A percentile compares a stretch with the other conserved stretches of the same genome.
phyloP scores from a whole-genome alignment of 2,797 vertebrate genomes.

The Strix occidentalis region DNA sequence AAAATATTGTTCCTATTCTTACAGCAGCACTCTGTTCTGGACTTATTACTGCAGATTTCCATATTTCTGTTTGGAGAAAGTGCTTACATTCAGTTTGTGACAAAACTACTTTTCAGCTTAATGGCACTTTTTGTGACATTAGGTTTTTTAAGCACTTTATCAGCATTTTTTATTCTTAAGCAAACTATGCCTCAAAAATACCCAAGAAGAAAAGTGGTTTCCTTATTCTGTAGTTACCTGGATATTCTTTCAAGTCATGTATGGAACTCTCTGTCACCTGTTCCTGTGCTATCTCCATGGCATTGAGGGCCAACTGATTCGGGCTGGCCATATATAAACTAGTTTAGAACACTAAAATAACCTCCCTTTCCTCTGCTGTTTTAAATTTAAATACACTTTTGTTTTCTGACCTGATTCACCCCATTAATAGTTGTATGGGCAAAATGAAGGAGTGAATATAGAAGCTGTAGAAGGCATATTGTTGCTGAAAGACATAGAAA shows the following conservation, averaged over 20 bases:
- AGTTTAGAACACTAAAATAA: not conserved
- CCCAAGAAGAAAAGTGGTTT: not conserved
- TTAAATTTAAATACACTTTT: not conserved
- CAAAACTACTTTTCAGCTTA: conserved; percentile 30
- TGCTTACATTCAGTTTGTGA: conserved; percentile 19
- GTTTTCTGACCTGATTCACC: not conserved
- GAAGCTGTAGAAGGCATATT: not conserved
- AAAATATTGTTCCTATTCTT: not conserved
- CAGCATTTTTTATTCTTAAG: not conserved
- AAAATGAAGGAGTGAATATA: not conserved
- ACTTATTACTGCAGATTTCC: not conserved
- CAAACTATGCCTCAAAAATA: not conserved
- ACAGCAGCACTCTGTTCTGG: not conserved
- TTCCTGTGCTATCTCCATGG: not conserved
- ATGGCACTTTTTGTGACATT: not conserved
- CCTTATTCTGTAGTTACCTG: not conserved
- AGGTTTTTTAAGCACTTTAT: not conserved
- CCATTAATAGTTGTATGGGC: not conserved
- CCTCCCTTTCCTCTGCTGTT: not conserved
- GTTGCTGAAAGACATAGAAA: not conserved
- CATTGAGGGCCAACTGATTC: not conserved
- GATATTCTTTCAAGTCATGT: not conserved
- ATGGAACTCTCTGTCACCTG: not conserved
- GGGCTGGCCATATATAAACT: not conserved
- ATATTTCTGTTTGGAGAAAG: conserved; percentile 2